A percentile compares a stretch with the other conserved stretches of the same genome.
Evolutionary conservation across 2,888 invertebrate species (phyloP).

Genomic region (Agriopis leucophaearia): DNA sequence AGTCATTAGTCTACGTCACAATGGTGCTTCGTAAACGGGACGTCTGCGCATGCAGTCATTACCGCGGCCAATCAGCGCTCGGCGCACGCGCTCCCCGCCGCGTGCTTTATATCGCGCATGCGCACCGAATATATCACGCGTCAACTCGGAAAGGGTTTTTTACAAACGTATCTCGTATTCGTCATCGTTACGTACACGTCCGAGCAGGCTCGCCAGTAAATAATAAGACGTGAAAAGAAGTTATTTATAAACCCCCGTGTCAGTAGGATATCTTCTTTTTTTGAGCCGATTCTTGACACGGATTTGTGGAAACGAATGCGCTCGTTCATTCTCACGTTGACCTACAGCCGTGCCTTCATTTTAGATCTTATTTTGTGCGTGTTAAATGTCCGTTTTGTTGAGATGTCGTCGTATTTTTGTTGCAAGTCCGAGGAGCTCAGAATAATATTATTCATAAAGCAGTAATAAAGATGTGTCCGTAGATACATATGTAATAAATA

Average conservation of each 20-base stretch:
- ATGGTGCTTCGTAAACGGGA: conserved; percentile 62
- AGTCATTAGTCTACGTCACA: conserved; percentile 78
- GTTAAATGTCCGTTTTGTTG: conserved; percentile 55
- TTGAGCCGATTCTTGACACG: conserved; percentile 74
- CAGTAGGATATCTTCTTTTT: conserved; percentile 65
- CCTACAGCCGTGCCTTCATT: conserved; percentile 50
- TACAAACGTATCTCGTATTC: conserved; percentile 83
- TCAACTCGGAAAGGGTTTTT: conserved; percentile 78
- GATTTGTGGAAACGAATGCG: conserved; percentile 80
- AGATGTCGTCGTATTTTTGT: conserved; percentile 55
- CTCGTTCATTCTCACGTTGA: conserved; percentile 61
- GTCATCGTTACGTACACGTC: conserved; percentile 79
- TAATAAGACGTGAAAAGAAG: conserved; percentile 74
- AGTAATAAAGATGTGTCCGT: conserved; percentile 69
- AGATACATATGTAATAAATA: conserved; percentile 59
- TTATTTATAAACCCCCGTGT: conserved; percentile 73
- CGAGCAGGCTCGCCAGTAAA: conserved; percentile 73
- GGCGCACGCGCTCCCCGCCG: conserved; percentile 80
- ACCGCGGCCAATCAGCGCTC: conserved; percentile 76
- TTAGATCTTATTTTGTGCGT: conserved; percentile 53
- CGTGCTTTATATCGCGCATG: conserved; percentile 78
- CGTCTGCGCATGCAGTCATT: conserved; percentile 73
- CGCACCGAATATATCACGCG: conserved; percentile 81
- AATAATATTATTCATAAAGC: conserved; percentile 75
- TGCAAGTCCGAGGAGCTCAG: conserved; percentile 64